Conservation (phyloP, 53 echinoderm and acorn worm genomes). For the Astropecten irregularis region DNA sequence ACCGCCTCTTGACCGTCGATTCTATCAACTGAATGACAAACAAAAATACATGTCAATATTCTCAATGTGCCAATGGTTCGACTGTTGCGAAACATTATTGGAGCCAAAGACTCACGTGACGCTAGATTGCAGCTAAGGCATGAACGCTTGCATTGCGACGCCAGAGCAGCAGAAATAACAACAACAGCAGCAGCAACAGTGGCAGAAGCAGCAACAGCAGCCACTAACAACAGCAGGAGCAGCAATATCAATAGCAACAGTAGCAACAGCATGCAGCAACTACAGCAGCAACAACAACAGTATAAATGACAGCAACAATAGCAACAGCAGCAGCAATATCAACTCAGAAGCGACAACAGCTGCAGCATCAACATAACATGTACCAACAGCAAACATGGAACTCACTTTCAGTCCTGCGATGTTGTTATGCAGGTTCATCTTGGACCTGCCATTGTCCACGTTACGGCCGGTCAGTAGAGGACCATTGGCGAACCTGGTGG, state of each 20-base stretch:
- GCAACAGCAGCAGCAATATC: not conserved
- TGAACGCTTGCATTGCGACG: too few relatives aligned
- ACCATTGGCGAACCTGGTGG: constrained; percentile 32
- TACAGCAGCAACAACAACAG: too few relatives aligned
- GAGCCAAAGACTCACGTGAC: too few relatives aligned
- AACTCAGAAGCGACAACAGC: not conserved
- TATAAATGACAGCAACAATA: not conserved
- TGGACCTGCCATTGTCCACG: constrained; percentile 7
- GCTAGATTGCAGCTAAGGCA: too few relatives aligned
- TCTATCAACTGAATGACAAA: constrained; percentile 34
- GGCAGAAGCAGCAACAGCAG: not conserved
- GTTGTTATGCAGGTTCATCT: constrained; percentile 50
- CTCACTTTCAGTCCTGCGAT: constrained; percentile 30
- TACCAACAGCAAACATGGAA: not conserved
- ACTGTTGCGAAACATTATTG: too few relatives aligned
- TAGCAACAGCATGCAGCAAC: not conserved
- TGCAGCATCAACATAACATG: too few relatives aligned
- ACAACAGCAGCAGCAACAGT: constrained; percentile 9
- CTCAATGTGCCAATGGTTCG: too few relatives aligned
- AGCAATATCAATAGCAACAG: not conserved
- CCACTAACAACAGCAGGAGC: not conserved
- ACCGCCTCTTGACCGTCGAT: constrained; percentile 15
- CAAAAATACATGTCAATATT: too few relatives aligned
- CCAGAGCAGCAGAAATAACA: too few relatives aligned
- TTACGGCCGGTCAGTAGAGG: constrained; percentile 11